Base-by-base conservation (phyloP, 2,113 vertebrate species). In the Eretmochelys imbricata region DNA sequence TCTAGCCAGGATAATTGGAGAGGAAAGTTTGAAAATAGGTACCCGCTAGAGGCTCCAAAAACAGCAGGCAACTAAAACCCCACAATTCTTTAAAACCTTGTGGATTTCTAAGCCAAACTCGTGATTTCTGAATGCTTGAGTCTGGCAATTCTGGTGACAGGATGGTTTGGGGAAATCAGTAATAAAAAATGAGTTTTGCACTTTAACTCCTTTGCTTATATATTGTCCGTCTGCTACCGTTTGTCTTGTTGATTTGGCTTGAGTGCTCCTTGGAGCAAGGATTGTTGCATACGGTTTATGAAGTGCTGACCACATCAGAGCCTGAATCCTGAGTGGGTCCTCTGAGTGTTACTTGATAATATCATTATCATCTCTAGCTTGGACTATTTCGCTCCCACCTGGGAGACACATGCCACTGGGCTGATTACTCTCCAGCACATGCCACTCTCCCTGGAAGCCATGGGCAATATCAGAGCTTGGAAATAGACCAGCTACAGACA, bases 261-360 rank as follows among this genome's bases (percentile, higher is more conserved):
- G 84, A 29, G 69, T 55, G 78, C 84, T 94, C 87, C 87, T 69
- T 0, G 87, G 86, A 80, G 90, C 88, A 94, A 93, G 91, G 2
- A 0, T 4, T 59, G 88, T 57, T 90, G 5, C 38, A 50, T 46
- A 22, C 20, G 65, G 50, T 57, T 85, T 85, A 84, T 84, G 87
- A 25, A 84, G 92, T 31, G 88, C 81, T 90, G 89, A 48, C 3
- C 86, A 46, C 3, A 65, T 62, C 14, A 9, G 53, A 46, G 35
- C 0, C 9, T 76, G 7, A 0, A 59, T 31, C 87, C 17, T 1
- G 1, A 0, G 2, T 2, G 0, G 4, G 20, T 80, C 75, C 78
- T 85, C 72, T 0, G 0, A 87, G 82, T 57, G 31, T 1, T 7
- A 46, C 3, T 51, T 75, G 57, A 4, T 20, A 35, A 1, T 3